Conservation (phyloP, 2,113 vertebrate species). For the Patagioenas fasciata region DNA sequence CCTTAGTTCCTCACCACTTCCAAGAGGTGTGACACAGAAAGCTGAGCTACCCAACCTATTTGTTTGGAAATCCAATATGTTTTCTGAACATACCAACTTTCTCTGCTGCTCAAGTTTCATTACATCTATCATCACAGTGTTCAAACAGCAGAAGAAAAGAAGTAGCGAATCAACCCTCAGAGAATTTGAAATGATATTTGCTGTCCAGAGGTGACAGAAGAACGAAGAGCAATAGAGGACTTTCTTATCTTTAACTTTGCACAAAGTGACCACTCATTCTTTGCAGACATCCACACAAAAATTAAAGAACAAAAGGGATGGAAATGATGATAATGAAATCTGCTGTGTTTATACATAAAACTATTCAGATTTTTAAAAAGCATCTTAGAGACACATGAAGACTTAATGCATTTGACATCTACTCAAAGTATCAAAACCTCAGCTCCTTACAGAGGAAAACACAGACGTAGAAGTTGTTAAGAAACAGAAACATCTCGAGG, state of each 20-base stretch:
- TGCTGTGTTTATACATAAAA: background rate
- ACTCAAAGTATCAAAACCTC: background rate
- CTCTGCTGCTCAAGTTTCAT: background rate
- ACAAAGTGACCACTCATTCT: background rate
- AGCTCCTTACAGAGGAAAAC: background rate
- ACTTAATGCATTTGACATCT: background rate
- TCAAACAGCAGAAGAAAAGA: background rate
- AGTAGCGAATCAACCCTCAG: background rate
- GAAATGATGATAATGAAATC: background rate
- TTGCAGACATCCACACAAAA: background rate
- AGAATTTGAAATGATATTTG: background rate
- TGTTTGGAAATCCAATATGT: background rate
- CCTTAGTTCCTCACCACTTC: background rate
- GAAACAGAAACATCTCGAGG: conserved; percentile 23
- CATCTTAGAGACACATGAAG: background rate
- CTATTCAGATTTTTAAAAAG: background rate
- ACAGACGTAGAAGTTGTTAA: background rate
- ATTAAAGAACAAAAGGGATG: background rate
- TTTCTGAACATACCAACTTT: background rate
- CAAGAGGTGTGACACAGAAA: background rate
- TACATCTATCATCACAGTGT: background rate
- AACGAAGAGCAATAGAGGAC: background rate
- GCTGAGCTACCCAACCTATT: background rate
- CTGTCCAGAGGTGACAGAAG: background rate
- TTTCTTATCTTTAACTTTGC: background rate